Evolutionary conservation across 2,888 invertebrate species (phyloP), one percentile per base, ranked within the genome.

Genomic region (Drosophila borborema): DNA sequence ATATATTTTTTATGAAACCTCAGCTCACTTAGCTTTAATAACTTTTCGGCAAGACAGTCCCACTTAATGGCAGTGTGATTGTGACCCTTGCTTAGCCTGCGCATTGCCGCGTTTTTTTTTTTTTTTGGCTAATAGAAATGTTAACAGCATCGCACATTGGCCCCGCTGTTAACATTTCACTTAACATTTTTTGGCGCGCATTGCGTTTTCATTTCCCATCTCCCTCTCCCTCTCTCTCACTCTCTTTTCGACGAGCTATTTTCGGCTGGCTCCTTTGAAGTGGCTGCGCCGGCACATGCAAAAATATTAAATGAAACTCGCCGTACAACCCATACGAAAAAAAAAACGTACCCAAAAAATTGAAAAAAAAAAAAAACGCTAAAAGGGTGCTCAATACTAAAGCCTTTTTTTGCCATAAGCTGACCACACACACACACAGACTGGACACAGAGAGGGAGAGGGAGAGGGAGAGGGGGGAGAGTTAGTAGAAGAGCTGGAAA

Each of bases 311-410:
- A 86, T 87, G 82, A 89, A 87, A 86, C 85, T 84, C 70, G 74
- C 64, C 61, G 56, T 51, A 54, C 64, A 60, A 54, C 56, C 71
- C 71, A 58, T 71, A 65, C 20, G 62, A 43, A 49, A 59, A 64
- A 43, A 45, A 46, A 64, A 62, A 28, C 18, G 38, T 49, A 56
- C 60, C 53, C 65, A 61, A 61, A 54, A 58, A 61, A 59, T 41
- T 7, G 64, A 69, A 74, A 58, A 68, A 63, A 64, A 48, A 72
- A 54, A 70, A 63, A 62, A 34, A 70, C 69, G 67, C 76, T 84
- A 87, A 85, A 85, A 87, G 85, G 89, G 89, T 89, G 88, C 85
- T 86, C 89, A 81, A 85, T 85, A 86, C 86, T 65, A 83, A 89
- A 86, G 83, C 84, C 78, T 81, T 81, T 86, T 86, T 82, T 51